Percentiles rank a stretch among this genome's conserved stretches.
These are phyloP conservation scores for Sceloporus tristichus DNA, from an alignment of 2,113 vertebrate genomes.

Conservation along the genomic window DNA sequence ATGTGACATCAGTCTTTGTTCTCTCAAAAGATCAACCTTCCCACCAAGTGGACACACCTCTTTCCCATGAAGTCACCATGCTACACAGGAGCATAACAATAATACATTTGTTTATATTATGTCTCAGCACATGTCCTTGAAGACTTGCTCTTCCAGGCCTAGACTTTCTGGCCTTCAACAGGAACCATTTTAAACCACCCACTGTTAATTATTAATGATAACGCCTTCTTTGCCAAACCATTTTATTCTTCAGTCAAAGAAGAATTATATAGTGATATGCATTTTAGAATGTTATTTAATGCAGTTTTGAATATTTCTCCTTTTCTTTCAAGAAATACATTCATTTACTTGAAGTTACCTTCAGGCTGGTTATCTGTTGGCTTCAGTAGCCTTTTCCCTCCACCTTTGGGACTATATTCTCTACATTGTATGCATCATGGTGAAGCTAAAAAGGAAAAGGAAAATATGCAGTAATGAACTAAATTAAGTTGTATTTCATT, in stretches of 20 bases:
- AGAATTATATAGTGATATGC: background rate
- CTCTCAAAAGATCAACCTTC: too few species aligned
- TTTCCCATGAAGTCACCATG: too few species aligned
- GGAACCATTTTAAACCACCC: too few species aligned
- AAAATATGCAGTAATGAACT: background rate
- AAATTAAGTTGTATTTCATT: slow-evolving; percentile 5
- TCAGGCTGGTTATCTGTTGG: slow-evolving; percentile 1
- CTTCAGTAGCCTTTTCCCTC: background rate
- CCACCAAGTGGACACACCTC: too few species aligned
- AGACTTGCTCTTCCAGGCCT: too few species aligned
- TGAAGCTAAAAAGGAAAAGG: background rate
- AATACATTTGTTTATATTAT: too few species aligned
- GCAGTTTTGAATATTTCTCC: background rate
- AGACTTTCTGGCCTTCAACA: too few species aligned
- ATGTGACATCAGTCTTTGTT: too few species aligned
- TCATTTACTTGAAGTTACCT: background rate
- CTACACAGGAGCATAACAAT: too few species aligned
- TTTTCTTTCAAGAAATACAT: background rate
- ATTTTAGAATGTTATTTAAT: background rate
- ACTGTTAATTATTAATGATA: slow-evolving; percentile 4
- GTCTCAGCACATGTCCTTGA: too few species aligned
- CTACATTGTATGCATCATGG: background rate
- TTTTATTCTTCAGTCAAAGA: background rate
- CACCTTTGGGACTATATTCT: background rate
- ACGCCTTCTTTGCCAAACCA: background rate